Base-by-base conservation (phyloP, 2,113 vertebrate genomes). In the Hemibagrus wyckioides region DNA sequence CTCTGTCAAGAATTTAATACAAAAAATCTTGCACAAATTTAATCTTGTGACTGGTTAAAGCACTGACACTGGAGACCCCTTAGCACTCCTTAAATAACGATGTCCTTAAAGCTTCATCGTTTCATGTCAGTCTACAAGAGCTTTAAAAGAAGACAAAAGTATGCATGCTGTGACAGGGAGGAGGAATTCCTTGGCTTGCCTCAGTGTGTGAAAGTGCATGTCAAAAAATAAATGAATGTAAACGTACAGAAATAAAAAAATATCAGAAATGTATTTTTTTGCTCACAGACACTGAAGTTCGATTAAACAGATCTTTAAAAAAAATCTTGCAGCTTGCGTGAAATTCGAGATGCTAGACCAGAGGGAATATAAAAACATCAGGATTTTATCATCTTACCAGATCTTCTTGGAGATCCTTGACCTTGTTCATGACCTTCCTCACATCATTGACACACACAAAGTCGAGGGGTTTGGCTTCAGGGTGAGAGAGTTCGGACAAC, bases 381-480 rank as follows among this genome's bases (percentile, higher is more conserved):
- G 14, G 2, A 11, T 57, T 36, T 23, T 6, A 10, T 52, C n/a
- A 44, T 50, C 93, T 94, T 85, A 95, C 94, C 94, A 92, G 56
- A 54, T 89, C 81, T 14, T 63, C 84, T 80, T 92, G 65, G 83
- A 94, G 86, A 30, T 92, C 91, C 65, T 90, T 80, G 28, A 92
- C 92, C 86, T 92, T 92, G 86, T 94, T 94, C 89, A 94, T 85
- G 67, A 85, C 89, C 87, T 89, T 91, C 87, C 94, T 93, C 83
- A 90, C 88, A 1, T 88, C 83, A 87, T 82, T 91, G 82, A 89
- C 89, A 80, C 94, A 95, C 84, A 95, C 90, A 93, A 95, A 95
- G 28, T 91, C 91, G 54, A 88, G 81, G 2, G 92, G 90, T 89
- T 89, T 93, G 75, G 92, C 89, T 83, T 90, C 86, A 67, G 89